Conservation (phyloP, 2,888 invertebrate species). For the Lithophane semibrunnea region DNA sequence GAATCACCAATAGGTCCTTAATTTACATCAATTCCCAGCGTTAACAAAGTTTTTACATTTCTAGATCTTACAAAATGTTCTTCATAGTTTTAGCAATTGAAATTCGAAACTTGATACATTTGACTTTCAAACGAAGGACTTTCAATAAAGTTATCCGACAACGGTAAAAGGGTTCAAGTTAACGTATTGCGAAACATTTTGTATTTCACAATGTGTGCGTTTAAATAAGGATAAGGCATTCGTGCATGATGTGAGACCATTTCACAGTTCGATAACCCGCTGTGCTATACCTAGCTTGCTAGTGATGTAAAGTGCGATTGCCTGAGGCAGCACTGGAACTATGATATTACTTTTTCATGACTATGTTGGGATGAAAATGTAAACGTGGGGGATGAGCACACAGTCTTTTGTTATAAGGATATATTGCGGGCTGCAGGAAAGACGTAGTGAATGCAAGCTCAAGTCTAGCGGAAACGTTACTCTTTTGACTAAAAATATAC, state of each 20-base stretch:
- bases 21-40: slow-evolving; percentile 26
- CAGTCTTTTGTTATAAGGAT: slow-evolving; percentile 31
- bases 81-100: slow-evolving; percentile 22
- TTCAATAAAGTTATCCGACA: slow-evolving; percentile 40
- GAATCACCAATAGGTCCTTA: background rate
- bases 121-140: slow-evolving; percentile 45
- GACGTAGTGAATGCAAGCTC: slow-evolving; percentile 17
- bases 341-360: slow-evolving; percentile 51
- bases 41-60: slow-evolving; percentile 8
- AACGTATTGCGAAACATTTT: slow-evolving; percentile 43
- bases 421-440: slow-evolving; percentile 19
- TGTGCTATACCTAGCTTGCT: slow-evolving; percentile 2
- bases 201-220: slow-evolving; percentile 42
- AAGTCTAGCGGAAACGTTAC: slow-evolving; percentile 9
- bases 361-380: slow-evolving; percentile 33
- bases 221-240: slow-evolving; percentile 57
- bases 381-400: slow-evolving; percentile 22
- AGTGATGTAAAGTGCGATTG: slow-evolving; percentile 30
- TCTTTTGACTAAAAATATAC: slow-evolving; percentile 5
- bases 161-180: slow-evolving; percentile 41
- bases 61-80: slow-evolving; percentile 28
- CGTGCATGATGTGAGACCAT: slow-evolving; percentile 60
- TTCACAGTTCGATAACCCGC: slow-evolving; percentile 62
- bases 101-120: slow-evolving; percentile 48
- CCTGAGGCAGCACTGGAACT: slow-evolving; percentile 39